Conservation (phyloP, 2,797 vertebrate species). For the Valencia hispanica region DNA sequence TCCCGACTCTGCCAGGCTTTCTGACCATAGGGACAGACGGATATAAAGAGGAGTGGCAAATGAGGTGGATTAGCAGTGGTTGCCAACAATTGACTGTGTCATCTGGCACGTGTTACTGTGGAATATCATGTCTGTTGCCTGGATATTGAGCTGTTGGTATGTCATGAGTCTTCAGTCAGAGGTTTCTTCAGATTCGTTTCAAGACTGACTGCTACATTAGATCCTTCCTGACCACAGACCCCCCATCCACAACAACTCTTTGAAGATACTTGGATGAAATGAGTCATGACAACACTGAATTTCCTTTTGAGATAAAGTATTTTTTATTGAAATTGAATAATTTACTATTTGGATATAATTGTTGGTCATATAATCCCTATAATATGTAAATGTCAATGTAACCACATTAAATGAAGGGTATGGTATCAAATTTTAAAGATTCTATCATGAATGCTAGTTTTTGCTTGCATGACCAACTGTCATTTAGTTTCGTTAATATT, state of each 20-base stretch:
- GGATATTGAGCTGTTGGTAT: not conserved
- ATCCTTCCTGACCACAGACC: not conserved
- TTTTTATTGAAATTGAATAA: not conserved
- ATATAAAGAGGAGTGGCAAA: too few relatives aligned
- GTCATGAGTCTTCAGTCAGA: not conserved
- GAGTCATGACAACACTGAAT: not conserved
- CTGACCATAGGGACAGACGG: too few relatives aligned
- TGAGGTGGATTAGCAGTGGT: not conserved
- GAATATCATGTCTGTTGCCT: not conserved
- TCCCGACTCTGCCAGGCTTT: too few relatives aligned
- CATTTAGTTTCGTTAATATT: not conserved
- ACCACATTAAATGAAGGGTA: too few relatives aligned
- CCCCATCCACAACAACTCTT: not conserved
- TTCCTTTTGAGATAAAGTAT: not conserved
- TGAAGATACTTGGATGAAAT: not conserved
- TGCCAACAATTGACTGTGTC: not conserved
- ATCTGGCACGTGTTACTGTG: not conserved
- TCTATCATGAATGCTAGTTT: not conserved
- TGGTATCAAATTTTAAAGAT: too few relatives aligned
- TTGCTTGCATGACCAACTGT: not conserved
- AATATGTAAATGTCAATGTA: too few relatives aligned
- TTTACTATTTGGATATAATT: too few relatives aligned
- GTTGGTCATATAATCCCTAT: too few relatives aligned
- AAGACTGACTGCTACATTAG: not conserved
- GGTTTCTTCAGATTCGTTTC: not conserved